These are phyloP conservation scores for Alligator mississippiensis DNA, from an alignment of 2,113 vertebrate genomes.

Conservation along the genomic window DNA sequence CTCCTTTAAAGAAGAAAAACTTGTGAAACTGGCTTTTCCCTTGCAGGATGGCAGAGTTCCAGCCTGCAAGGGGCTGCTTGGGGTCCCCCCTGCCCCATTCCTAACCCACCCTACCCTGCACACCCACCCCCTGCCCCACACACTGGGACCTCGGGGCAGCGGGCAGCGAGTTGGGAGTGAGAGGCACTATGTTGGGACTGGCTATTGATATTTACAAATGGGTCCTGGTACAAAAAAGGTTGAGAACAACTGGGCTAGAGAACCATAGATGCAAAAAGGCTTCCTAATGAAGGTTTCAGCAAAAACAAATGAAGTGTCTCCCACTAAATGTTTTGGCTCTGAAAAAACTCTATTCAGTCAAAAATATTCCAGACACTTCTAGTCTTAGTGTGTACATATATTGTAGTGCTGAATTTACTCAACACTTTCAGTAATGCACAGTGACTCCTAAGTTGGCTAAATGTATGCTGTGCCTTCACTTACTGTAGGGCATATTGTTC, in stretches of 20 bases:
- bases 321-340: neutral
- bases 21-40: too few species aligned
- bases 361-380: neutral
- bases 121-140: too few species aligned
- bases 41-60: too few species aligned
- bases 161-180: too few species aligned
- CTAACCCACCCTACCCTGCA: too few species aligned
- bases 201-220: too few species aligned
- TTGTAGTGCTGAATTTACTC: slow-evolving; percentile 36
- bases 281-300: neutral
- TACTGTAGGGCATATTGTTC: slow-evolving; percentile 36
- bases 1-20: too few species aligned
- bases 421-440: neutral
- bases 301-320: neutral
- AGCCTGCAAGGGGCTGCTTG: too few species aligned
- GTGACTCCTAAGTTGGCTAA: neutral
- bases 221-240: too few species aligned
- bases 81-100: too few species aligned
- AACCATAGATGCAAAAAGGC: neutral
- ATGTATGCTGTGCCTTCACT: neutral
- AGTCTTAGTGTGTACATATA: neutral
- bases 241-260: neutral
- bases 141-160: too few species aligned
- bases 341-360: neutral
- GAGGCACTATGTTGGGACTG: too few species aligned